Percentiles rank a stretch among this genome's conserved stretches.
phyloP scores from a whole-genome alignment of 2,888 invertebrate species.

The Leptothorax acervorum region DNA sequence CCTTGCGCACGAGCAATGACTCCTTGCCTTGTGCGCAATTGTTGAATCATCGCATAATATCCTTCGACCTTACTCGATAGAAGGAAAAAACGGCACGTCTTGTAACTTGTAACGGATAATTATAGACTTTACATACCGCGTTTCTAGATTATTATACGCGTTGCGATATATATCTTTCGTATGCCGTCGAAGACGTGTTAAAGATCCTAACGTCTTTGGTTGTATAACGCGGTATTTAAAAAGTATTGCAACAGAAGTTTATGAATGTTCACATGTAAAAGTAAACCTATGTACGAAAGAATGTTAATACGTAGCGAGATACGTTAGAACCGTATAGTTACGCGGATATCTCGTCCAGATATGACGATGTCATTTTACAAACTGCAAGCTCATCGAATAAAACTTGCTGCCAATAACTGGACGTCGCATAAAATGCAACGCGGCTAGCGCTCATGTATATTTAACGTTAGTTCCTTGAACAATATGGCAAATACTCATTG shows the following conservation, averaged over 20 bases:
- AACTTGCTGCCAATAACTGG: conserved; percentile 12
- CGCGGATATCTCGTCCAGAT: neutral
- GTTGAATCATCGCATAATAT: conserved; percentile 74
- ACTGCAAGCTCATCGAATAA: conserved; percentile 37
- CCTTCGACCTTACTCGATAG: conserved; percentile 70
- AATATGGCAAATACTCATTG: conserved; percentile 40
- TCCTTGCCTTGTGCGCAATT: conserved; percentile 72
- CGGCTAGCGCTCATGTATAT: conserved; percentile 35
- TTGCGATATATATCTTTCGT: neutral
- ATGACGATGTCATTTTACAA: conserved; percentile 6
- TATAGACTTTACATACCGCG: conserved; percentile 8
- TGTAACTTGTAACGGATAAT: conserved; percentile 30
- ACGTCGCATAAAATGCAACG: neutral
- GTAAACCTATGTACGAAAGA: too few relatives aligned
- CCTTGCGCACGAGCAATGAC: conserved; percentile 73
- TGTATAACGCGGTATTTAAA: neutral
- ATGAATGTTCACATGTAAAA: neutral
- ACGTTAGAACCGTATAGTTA: neutral
- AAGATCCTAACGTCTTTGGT: neutral
- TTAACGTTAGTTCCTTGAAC: conserved; percentile 26
- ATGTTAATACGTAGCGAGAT: neutral
- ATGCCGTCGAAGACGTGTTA: neutral
- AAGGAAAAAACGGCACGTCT: conserved; percentile 66
- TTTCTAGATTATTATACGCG: neutral
- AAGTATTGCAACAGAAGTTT: neutral